Evolutionary conservation across 2,888 invertebrate genomes (phyloP).

Genomic region (Drosophila cognata): DNA sequence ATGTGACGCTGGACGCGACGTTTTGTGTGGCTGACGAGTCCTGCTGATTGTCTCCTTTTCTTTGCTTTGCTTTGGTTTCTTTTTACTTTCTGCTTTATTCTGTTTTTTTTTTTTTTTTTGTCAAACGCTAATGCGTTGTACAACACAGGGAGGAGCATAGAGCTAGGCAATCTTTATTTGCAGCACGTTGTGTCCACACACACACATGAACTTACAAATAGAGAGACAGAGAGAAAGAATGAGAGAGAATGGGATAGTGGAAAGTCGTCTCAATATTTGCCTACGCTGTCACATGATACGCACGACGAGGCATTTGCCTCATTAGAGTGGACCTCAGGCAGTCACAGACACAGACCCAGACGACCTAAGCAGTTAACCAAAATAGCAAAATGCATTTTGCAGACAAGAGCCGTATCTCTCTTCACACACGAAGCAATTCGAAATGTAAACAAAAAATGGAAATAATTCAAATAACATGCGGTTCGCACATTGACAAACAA

Average conservation of each 20-base stretch:
- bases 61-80: constrained; percentile 15
- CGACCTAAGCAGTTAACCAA: constrained; percentile 38
- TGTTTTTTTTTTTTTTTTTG: constrained; percentile 21
- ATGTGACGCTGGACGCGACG: constrained; percentile 61
- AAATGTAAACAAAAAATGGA: constrained; percentile 68
- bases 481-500: constrained; percentile 59
- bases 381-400: constrained; percentile 58
- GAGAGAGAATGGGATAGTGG: constrained; percentile 7
- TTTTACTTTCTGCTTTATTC: background rate
- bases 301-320: constrained; percentile 52
- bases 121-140: constrained; percentile 61
- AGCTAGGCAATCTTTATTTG: constrained; percentile 60
- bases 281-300: constrained; percentile 53
- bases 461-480: constrained; percentile 44
- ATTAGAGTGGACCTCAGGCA: constrained; percentile 40
- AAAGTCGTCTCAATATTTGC: constrained; percentile 52
- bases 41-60: constrained; percentile 44
- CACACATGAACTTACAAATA: constrained; percentile 14
- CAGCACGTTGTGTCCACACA: constrained; percentile 55
- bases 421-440: constrained; percentile 49
- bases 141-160: constrained; percentile 27
- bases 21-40: constrained; percentile 43
- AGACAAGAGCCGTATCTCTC: constrained; percentile 30
- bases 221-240: constrained; percentile 10
- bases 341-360: constrained; percentile 1